Evolutionary conservation across 2,888 invertebrate genomes (phyloP).

Genomic region (Uropetala carovei): DNA sequence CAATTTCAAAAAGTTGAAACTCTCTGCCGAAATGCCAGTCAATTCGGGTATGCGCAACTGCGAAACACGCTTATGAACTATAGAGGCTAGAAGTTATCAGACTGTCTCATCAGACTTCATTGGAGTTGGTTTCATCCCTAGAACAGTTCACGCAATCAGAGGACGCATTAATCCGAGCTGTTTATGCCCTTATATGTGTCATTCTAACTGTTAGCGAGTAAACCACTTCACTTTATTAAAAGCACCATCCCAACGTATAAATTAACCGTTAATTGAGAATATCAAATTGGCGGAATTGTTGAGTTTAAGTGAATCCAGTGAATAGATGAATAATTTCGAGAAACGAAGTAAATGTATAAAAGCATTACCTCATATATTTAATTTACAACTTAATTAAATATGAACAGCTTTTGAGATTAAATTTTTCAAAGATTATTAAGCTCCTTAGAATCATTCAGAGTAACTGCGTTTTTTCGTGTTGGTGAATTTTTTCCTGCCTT

Average conservation of each 20-base stretch:
- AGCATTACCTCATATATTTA: no score
- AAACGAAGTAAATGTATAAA: no score
- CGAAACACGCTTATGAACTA: neutral
- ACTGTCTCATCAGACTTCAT: neutral
- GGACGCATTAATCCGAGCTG: conserved; percentile 5
- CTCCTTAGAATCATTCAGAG: no score
- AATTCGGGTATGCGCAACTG: neutral
- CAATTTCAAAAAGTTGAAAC: neutral
- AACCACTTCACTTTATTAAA: neutral
- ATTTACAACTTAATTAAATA: no score
- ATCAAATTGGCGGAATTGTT: neutral
- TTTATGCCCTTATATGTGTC: neutral
- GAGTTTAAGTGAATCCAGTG: neutral
- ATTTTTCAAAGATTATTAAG: no score
- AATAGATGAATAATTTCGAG: no score
- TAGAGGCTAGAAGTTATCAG: neutral
- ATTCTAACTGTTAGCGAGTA: neutral
- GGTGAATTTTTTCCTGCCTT: no score
- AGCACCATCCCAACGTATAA: neutral
- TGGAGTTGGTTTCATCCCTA: neutral
- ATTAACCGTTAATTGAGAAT: neutral
- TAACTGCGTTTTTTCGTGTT: no score
- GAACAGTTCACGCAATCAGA: neutral
- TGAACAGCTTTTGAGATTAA: no score
- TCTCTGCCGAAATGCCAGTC: neutral